Conservation (phyloP, 2,888 invertebrate genomes). For the Notodonta dromedarius region DNA sequence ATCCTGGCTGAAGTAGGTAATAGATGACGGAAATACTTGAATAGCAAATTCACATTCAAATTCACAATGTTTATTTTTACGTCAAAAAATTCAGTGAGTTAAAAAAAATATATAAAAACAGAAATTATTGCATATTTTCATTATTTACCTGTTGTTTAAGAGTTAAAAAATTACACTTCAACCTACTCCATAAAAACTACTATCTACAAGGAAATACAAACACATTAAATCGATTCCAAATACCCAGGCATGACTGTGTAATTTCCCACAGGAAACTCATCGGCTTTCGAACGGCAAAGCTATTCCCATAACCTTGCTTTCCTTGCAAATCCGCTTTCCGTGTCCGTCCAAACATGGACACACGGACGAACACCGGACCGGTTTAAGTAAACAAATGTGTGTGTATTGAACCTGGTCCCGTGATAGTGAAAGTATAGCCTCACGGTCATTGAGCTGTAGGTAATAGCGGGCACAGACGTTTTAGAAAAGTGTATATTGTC, state of each 20-base stretch:
- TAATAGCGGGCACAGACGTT: slow-evolving; percentile 6
- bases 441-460: slow-evolving; percentile 25
- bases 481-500: background rate
- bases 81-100: too few species aligned
- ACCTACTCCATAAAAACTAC: too few species aligned
- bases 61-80: too few species aligned
- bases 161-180: too few species aligned
- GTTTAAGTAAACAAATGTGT: slow-evolving; percentile 7
- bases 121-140: too few species aligned
- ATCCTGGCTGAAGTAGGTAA: too few species aligned
- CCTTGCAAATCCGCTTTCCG: slow-evolving; percentile 3
- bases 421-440: slow-evolving; percentile 38
- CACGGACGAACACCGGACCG: slow-evolving; percentile 19
- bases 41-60: too few species aligned
- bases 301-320: background rate
- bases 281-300: background rate
- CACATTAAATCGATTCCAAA: background rate
- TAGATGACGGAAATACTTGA: too few species aligned
- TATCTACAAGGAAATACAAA: background rate
- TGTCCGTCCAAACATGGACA: slow-evolving; percentile 16
- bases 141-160: too few species aligned
- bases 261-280: background rate
- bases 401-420: slow-evolving; percentile 1
- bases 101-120: too few species aligned
- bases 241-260: background rate